Evolutionary conservation across 2,113 vertebrate genomes (phyloP).

Genomic region (Seriola dumerili): DNA sequence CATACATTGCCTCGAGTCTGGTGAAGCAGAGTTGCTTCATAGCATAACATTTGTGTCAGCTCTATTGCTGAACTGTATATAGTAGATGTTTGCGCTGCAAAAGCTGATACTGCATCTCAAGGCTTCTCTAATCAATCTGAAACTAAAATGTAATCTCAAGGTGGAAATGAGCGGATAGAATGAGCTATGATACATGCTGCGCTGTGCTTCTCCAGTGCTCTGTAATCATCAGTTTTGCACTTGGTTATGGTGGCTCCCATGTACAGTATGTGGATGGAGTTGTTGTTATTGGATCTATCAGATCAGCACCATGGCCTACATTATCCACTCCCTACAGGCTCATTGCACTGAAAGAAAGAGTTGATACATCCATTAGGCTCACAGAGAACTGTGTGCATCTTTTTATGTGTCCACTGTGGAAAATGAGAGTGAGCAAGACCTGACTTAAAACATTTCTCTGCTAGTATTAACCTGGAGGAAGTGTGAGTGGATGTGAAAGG

Average conservation of each 20-base stretch:
- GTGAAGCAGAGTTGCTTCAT: conserved; percentile 4
- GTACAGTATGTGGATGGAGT: conserved; percentile 8
- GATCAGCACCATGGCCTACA: conserved; percentile 42
- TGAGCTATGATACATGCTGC: conserved; percentile 13
- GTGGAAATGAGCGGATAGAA: conserved; percentile 32
- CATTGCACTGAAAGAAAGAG: conserved; percentile 53
- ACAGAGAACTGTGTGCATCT: conserved; percentile 54
- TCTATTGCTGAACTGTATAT: not conserved
- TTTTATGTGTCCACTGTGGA: conserved; percentile 36
- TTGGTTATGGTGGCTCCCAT: conserved; percentile 21
- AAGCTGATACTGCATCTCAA: conserved; percentile 15
- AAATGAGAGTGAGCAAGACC: conserved; percentile 19
- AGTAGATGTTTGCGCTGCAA: not conserved
- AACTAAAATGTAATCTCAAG: conserved; percentile 27
- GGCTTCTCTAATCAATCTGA: conserved; percentile 39
- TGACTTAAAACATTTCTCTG: conserved; percentile 16
- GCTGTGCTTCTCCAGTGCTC: conserved; percentile 21
- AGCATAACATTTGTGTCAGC: not conserved
- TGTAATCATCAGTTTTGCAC: conserved; percentile 39
- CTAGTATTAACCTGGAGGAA: conserved; percentile 13
- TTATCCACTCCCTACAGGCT: conserved; percentile 53
- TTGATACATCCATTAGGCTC: conserved; percentile 55
- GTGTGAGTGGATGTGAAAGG: not conserved
- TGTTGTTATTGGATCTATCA: conserved; percentile 48
- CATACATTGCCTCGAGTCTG: not conserved